phyloP scores from a whole-genome alignment of 2,888 invertebrate genomes.

The Papilio elwesi region DNA sequence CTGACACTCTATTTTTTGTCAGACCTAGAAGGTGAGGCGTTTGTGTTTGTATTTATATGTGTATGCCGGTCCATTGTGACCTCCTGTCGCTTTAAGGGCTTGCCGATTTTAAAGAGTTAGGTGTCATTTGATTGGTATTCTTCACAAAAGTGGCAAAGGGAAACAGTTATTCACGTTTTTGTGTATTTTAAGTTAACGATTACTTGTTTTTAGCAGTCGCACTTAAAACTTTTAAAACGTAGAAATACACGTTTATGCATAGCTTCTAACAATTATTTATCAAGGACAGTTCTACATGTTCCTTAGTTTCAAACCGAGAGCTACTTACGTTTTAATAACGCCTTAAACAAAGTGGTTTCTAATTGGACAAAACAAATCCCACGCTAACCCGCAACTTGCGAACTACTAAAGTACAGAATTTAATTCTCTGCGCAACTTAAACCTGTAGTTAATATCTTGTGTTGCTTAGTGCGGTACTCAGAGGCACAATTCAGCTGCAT shows the following conservation, averaged over 20 bases:
- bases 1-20: too few relatives aligned
- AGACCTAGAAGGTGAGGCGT: too few relatives aligned
- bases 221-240: too few relatives aligned
- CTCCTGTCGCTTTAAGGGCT: too few relatives aligned
- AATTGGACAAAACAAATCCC: slow-evolving; percentile 38
- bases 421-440: slow-evolving; percentile 25
- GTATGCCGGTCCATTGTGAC: too few relatives aligned
- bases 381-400: slow-evolving; percentile 29
- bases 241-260: not conserved
- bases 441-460: slow-evolving; percentile 20
- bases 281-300: not conserved
- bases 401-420: slow-evolving; percentile 36
- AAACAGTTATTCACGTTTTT: too few relatives aligned
- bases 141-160: too few relatives aligned
- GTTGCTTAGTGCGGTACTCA: slow-evolving; percentile 11
- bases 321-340: slow-evolving; percentile 16
- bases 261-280: not conserved
- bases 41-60: too few relatives aligned
- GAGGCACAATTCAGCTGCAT: not conserved
- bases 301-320: slow-evolving; percentile 20
- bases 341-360: slow-evolving; percentile 29
- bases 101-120: too few relatives aligned
- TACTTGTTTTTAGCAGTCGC: too few relatives aligned
- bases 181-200: too few relatives aligned
- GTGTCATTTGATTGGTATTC: too few relatives aligned